These are phyloP conservation scores for Brachypterus glaber DNA, from an alignment of 2,888 invertebrate genomes.

Conservation along the genomic window DNA sequence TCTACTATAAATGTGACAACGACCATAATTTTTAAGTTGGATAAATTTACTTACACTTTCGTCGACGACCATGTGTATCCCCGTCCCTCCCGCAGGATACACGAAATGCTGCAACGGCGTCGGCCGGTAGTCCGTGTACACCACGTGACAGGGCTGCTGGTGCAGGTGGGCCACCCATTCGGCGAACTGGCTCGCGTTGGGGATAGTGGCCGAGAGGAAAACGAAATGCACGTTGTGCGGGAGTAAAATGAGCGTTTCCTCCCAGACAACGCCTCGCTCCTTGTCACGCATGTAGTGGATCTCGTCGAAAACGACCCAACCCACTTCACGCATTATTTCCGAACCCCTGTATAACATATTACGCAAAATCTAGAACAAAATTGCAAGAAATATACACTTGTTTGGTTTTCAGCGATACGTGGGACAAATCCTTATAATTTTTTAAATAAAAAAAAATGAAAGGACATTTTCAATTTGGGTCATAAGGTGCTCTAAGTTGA, in stretches of 20 bases:
- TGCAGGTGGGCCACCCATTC: slow-evolving; percentile 94
- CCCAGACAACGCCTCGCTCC: slow-evolving; percentile 99
- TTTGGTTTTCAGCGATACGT: no score
- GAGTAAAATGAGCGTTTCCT: slow-evolving; percentile 93
- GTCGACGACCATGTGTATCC: slow-evolving; percentile 92
- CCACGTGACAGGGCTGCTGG: slow-evolving; percentile 95
- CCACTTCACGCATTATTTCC: slow-evolving; percentile 98
- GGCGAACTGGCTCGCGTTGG: slow-evolving; percentile 93
- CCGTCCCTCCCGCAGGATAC: slow-evolving; percentile 92
- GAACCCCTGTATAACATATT: slow-evolving; percentile 98
- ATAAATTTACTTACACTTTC: slow-evolving; percentile 51
- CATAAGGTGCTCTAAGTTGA: no score
- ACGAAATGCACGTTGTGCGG: slow-evolving; percentile 98
- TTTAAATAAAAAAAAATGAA: no score
- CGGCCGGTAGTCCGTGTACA: slow-evolving; percentile 96
- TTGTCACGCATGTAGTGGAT: slow-evolving; percentile 99
- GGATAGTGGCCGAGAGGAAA: slow-evolving; percentile 97
- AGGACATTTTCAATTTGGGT: no score
- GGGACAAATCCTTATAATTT: no score
- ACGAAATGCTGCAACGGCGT: slow-evolving; percentile 98
- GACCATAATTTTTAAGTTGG: no score
- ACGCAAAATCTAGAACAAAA: slow-evolving; percentile 69
- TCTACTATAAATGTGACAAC: no score
- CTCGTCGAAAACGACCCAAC: slow-evolving; percentile 99
- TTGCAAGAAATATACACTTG: background rate